Conservation (phyloP, 2,113 vertebrate species). For the Lophius piscatorius region DNA sequence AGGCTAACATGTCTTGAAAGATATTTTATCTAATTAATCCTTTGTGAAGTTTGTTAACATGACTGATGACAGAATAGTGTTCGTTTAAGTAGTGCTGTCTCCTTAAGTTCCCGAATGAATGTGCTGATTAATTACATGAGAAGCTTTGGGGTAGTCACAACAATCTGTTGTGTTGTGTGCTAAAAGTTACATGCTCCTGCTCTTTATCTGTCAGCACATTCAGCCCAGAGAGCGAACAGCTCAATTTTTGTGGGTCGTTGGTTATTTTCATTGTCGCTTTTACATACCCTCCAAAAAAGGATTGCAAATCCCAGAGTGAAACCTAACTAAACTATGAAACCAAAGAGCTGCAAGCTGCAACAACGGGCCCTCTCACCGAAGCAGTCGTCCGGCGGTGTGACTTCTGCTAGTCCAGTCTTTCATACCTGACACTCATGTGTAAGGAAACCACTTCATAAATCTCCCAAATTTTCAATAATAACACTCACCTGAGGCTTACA, state of each 20-base stretch:
- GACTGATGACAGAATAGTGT: constrained; percentile 46
- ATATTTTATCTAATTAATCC: constrained; percentile 53
- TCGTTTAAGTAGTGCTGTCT: constrained; percentile 46
- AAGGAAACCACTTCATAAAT: too few species aligned
- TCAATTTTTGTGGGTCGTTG: constrained; percentile 23
- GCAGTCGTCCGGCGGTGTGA: too few species aligned
- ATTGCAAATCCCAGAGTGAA: constrained; percentile 25
- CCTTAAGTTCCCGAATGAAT: constrained; percentile 51
- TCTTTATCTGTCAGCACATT: constrained; percentile 23
- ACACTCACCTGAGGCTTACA: too few species aligned
- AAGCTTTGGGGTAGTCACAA: constrained; percentile 20
- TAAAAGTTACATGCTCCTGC: constrained; percentile 29
- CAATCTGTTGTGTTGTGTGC: constrained; percentile 24
- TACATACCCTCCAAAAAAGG: constrained; percentile 31
- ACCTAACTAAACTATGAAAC: too few species aligned
- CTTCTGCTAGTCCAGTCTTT: too few species aligned
- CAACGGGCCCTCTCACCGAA: too few species aligned
- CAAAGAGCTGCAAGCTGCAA: too few species aligned
- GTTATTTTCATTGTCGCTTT: constrained; percentile 19
- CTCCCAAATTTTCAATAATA: too few species aligned
- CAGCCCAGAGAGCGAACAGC: constrained; percentile 16
- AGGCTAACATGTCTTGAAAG: constrained; percentile 40
- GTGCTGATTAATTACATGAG: constrained; percentile 53
- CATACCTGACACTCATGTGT: too few species aligned
- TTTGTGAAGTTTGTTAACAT: constrained; percentile 58